Evolutionary conservation across 92 coral and sea anemone species (phyloP).

Genomic region (Paragorgia papillata): DNA sequence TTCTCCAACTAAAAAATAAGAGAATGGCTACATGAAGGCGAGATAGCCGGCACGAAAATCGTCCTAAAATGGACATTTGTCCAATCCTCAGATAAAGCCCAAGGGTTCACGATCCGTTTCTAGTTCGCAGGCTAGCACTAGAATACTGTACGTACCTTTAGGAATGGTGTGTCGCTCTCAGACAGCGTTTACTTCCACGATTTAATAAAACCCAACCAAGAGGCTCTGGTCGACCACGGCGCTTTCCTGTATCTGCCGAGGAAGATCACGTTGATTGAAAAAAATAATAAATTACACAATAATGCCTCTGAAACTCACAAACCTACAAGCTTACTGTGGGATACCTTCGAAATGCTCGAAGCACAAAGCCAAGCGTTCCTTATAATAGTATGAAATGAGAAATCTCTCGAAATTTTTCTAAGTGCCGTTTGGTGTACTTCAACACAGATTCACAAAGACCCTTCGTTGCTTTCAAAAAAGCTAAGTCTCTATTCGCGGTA

Average conservation of each 20-base stretch:
- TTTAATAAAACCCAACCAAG: not conserved
- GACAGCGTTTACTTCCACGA: not conserved
- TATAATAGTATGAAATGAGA: constrained; percentile 60
- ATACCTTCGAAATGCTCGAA: constrained; percentile 16
- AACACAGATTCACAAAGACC: constrained; percentile 72
- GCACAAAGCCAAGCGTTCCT: constrained; percentile 1
- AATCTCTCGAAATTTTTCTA: constrained; percentile 86
- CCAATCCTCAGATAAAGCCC: not conserved
- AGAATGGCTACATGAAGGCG: not conserved
- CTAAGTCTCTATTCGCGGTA: constrained; percentile 79
- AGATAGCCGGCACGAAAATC: not conserved
- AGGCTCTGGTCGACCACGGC: not conserved
- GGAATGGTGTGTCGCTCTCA: not conserved
- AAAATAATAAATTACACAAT: constrained; percentile 31
- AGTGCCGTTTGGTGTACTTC: constrained; percentile 72
- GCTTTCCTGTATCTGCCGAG: not conserved
- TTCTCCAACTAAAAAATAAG: constrained; percentile 31
- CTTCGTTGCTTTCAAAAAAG: constrained; percentile 59
- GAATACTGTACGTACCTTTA: constrained; percentile 19
- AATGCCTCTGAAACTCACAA: constrained; percentile 53
- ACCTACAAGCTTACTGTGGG: not conserved
- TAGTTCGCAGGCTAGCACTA: not conserved
- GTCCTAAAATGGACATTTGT: not conserved
- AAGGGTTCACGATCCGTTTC: not conserved
- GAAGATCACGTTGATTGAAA: constrained; percentile 1